phyloP scores from a whole-genome alignment of 2,888 invertebrate genomes.

The Anoncus sp. region DNA sequence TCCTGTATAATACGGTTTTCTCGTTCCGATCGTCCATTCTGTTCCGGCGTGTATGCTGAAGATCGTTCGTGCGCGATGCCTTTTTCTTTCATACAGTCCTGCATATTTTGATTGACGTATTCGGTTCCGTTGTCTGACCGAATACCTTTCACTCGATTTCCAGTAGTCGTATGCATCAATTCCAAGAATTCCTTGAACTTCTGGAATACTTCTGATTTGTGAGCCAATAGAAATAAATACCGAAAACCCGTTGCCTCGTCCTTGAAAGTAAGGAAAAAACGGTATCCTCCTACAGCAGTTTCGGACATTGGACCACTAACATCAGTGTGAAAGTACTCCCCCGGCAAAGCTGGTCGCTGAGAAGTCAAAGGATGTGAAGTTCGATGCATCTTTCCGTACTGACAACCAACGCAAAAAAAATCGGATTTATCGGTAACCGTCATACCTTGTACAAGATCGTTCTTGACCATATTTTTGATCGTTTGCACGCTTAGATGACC shows the following conservation, averaged over 20 bases:
- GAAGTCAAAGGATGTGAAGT: no score
- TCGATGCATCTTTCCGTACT: no score
- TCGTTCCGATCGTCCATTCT: constrained; percentile 62
- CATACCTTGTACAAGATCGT: constrained; percentile 9
- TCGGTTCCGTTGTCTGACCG: constrained; percentile 2
- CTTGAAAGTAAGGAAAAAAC: constrained; percentile 57
- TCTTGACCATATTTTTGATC: constrained; percentile 32
- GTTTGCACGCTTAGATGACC: constrained; percentile 18
- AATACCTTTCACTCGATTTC: constrained; percentile 13
- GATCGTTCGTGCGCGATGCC: constrained; percentile 58
- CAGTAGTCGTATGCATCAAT: no score
- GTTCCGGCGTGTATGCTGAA: constrained; percentile 61
- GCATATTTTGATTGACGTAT: neutral
- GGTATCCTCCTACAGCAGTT: constrained; percentile 45
- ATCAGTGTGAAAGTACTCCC: constrained; percentile 60
- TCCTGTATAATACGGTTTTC: constrained; percentile 65
- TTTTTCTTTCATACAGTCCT: neutral
- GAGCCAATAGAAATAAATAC: constrained; percentile 38
- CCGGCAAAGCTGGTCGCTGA: no score
- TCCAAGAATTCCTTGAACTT: no score
- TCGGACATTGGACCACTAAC: constrained; percentile 58
- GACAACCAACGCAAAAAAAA: constrained; percentile 55
- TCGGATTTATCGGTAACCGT: neutral
- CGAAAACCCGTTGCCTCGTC: constrained; percentile 57
- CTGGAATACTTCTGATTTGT: constrained; percentile 53